Conservation (phyloP, 2,888 invertebrate species). For the Ypsolopha scabrella region DNA sequence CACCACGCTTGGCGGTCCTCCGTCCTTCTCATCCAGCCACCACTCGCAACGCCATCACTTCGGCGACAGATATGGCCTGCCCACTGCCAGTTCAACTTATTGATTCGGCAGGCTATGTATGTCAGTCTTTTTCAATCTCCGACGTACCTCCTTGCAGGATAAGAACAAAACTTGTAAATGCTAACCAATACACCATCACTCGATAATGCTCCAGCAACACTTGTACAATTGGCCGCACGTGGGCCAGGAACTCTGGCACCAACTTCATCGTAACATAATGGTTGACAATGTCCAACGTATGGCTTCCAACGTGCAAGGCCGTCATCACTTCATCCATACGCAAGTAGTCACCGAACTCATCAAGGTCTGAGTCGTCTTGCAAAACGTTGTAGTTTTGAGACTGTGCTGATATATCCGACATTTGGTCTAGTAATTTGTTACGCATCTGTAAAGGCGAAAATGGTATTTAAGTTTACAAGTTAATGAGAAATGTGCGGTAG, state of each 20-base stretch:
- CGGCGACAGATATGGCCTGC: no score
- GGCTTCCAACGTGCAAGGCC: slow-evolving; percentile 2
- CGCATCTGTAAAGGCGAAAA: slow-evolving; percentile 25
- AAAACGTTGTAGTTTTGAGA: slow-evolving; percentile 3
- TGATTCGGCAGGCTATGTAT: no score
- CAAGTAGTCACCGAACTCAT: not conserved
- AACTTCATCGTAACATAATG: slow-evolving; percentile 37
- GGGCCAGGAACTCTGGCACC: slow-evolving; percentile 74
- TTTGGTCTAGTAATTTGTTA: not conserved
- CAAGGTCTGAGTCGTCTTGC: not conserved
- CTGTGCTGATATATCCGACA: not conserved
- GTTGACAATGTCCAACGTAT: not conserved
- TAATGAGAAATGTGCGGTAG: no score
- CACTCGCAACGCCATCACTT: no score
- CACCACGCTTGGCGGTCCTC: no score
- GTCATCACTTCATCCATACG: not conserved
- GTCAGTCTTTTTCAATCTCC: no score
- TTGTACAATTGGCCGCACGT: slow-evolving; percentile 70
- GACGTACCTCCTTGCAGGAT: no score
- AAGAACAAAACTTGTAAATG: slow-evolving; percentile 2
- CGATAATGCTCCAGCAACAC: slow-evolving; percentile 71
- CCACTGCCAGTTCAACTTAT: no score
- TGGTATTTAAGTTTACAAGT: slow-evolving; percentile 15
- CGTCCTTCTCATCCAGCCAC: no score
- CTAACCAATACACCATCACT: slow-evolving; percentile 76